These are phyloP conservation scores for Leptodactylus fuscus DNA, from an alignment of 2,113 vertebrate species.

Conservation along the genomic window DNA sequence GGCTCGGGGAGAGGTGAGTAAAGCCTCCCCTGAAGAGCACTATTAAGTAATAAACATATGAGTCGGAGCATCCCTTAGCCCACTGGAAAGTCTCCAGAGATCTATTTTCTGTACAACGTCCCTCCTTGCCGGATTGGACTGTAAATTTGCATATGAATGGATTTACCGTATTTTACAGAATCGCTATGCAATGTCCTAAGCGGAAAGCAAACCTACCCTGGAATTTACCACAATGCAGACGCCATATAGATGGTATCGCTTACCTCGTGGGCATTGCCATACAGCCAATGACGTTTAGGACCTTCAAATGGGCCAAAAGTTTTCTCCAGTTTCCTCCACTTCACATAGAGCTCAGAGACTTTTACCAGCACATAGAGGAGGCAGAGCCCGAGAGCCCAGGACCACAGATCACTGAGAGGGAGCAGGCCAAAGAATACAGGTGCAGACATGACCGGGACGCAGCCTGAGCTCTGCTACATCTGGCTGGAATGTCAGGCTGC, in stretches of 20 bases:
- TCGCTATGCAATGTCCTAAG: too few species aligned
- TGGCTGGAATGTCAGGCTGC: background rate
- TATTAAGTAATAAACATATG: too few species aligned
- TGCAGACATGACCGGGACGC: background rate
- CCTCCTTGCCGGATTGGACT: too few species aligned
- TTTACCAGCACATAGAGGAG: constrained; percentile 68
- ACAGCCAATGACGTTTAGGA: constrained; percentile 73
- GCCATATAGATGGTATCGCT: constrained; percentile 4
- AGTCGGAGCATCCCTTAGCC: too few species aligned
- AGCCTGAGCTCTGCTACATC: background rate
- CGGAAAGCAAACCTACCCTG: too few species aligned
- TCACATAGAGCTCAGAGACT: constrained; percentile 61
- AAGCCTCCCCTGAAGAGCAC: too few species aligned
- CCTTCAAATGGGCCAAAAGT: constrained; percentile 73
- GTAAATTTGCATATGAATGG: too few species aligned
- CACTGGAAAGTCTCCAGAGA: too few species aligned
- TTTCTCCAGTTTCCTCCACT: constrained; percentile 64
- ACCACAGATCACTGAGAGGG: constrained; percentile 9
- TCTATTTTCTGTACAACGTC: too few species aligned
- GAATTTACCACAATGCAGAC: too few species aligned
- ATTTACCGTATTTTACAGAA: too few species aligned
- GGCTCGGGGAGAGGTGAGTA: too few species aligned
- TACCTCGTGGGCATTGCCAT: constrained; percentile 76
- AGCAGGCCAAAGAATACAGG: background rate
- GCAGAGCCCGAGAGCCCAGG: constrained; percentile 63